Evolutionary conservation across 2,888 invertebrate genomes (phyloP).

Genomic region (Andrena chrysosceles): DNA sequence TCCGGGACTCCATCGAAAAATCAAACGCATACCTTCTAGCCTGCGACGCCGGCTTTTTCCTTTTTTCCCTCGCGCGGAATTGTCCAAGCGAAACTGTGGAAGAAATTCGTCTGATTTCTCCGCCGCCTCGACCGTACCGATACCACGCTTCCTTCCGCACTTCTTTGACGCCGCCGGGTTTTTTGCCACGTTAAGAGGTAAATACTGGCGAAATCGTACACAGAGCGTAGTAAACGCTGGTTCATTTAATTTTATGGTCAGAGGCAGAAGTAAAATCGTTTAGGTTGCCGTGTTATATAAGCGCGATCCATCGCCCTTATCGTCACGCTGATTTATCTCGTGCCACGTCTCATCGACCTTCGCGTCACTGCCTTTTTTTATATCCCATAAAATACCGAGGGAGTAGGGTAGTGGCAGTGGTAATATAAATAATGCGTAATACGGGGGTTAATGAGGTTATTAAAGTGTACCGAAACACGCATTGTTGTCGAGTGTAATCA

Average conservation of each 20-base stretch:
- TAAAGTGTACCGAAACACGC: conserved; percentile 4
- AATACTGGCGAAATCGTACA: not conserved
- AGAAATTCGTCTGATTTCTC: conserved; percentile 43
- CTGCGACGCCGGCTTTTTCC: conserved; percentile 53
- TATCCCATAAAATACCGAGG: conserved; percentile 31
- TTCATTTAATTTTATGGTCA: conserved; percentile 48
- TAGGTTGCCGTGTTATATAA: conserved; percentile 1
- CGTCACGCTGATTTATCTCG: conserved; percentile 49
- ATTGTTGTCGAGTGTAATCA: conserved; percentile 8
- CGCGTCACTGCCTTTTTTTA: conserved; percentile 23
- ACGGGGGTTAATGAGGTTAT: conserved; percentile 7
- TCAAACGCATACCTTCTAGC: conserved; percentile 82
- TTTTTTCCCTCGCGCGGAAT: conserved; percentile 41
- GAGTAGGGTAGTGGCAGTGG: not conserved
- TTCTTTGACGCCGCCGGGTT: conserved; percentile 1
- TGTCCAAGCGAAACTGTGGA: conserved; percentile 52
- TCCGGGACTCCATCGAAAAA: conserved; percentile 80
- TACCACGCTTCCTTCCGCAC: not conserved
- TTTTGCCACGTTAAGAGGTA: conserved; percentile 1
- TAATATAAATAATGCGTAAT: conserved; percentile 18
- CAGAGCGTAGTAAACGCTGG: conserved; percentile 12
- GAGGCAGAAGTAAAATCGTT: conserved; percentile 38
- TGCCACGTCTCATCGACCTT: conserved; percentile 21
- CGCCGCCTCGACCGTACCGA: conserved; percentile 20
- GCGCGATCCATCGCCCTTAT: conserved; percentile 28